A percentile compares a stretch with the other conserved stretches of the same genome.
phyloP scores from a whole-genome alignment of 2,113 vertebrate species.

The Plectropomus leopardus region DNA sequence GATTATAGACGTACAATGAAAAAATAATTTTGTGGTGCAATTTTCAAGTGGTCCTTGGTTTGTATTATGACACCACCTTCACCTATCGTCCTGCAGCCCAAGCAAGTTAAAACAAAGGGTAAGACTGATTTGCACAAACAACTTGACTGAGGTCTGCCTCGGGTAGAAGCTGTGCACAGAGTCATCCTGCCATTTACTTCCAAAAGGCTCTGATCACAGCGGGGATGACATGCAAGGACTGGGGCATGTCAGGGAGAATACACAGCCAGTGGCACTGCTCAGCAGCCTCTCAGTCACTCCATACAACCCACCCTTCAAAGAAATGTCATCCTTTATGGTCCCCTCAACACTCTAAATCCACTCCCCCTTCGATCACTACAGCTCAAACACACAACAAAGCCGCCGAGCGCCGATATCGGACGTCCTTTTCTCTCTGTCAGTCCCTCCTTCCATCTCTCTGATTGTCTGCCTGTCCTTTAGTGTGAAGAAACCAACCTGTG shows the following conservation, averaged over 20 bases:
- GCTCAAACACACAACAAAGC: constrained; percentile 83
- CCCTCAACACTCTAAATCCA: constrained; percentile 80
- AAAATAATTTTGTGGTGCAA: neutral
- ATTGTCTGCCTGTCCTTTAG: constrained; percentile 88
- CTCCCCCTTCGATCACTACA: constrained; percentile 79
- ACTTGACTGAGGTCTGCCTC: constrained; percentile 46
- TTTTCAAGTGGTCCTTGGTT: constrained; percentile 3
- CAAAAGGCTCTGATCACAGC: constrained; percentile 82
- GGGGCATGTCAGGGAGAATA: constrained; percentile 78
- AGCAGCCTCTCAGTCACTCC: constrained; percentile 77
- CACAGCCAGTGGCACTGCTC: constrained; percentile 80
- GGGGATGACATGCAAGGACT: constrained; percentile 79
- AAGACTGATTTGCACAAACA: constrained; percentile 61
- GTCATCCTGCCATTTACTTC: constrained; percentile 71
- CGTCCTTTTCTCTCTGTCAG: constrained; percentile 75
- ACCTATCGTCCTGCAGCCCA: neutral
- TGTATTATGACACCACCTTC: constrained; percentile 23
- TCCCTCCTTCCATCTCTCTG: constrained; percentile 76
- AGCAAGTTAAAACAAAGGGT: constrained; percentile 52
- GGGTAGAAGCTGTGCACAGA: constrained; percentile 53
- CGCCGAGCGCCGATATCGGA: constrained; percentile 78
- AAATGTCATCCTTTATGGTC: constrained; percentile 87
- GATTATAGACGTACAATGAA: neutral
- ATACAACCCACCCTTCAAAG: constrained; percentile 86
- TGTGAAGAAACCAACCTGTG: constrained; percentile 84